Base-by-base conservation (phyloP, 2,888 invertebrate species). In the Pimpla rufipes region DNA sequence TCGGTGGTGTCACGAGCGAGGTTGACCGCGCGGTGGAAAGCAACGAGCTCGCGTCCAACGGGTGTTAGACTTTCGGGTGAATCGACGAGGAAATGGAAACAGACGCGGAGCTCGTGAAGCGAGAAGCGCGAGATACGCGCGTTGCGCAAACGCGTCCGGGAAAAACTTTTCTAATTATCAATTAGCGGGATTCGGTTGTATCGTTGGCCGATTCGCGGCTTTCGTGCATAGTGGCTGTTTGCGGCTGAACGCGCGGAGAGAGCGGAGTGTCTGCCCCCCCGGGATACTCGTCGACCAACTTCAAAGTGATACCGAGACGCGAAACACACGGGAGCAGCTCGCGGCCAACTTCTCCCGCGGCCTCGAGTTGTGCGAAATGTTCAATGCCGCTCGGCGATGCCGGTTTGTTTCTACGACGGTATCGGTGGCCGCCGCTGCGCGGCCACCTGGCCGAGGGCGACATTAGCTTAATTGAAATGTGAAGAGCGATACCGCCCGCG, bases 381-480 rank as follows among this genome's bases (percentile, higher is more conserved):
- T 42, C 45, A 50, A 47, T 73, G 76, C 50, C 55, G 23, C 16
- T 10, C 13, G n/a, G 42, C 6, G 66, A 35, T 68, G 42, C 18
- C 10, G 16, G 59, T 59, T 77, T 42, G 73, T 47, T 77, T 40
- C 71, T 37, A 16, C 37, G 77, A 45, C 47, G 59, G 52, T 21
- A 57, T 55, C 62, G 47, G 64, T 40, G n/a, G n/a, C n/a, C n/a
- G n/a, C n/a, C n/a, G n/a, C n/a, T n/a, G n/a, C 47, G 55, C 73
- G 42, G 64, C 16, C 37, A 64, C 37, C 66, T 76, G 59, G 70
- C 45, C 68, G 84, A 88, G 87, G 87, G 88, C 88, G 87, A 89
- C 89, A 90, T 90, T 89, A 90, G 87, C 88, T 88, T 90, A 90
- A 91, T 91, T 91, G 88, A 87, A 76, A 79, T 67, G 82, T 52